Base-by-base conservation (phyloP, 92 coral and sea anemone genomes). In the Umimayanthus chanpuru region DNA sequence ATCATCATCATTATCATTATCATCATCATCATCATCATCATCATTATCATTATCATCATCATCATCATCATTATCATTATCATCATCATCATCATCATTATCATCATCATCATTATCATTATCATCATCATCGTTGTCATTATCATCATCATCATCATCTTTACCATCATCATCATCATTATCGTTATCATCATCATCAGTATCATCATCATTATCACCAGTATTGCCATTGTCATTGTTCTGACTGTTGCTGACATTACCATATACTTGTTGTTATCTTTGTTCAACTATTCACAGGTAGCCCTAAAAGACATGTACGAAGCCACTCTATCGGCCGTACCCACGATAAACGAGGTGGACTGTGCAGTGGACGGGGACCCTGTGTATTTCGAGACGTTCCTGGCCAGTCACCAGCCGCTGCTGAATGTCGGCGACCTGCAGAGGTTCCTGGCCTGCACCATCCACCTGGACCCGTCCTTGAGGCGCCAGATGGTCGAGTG, bases 311-410 rank as follows among this genome's bases (percentile, higher is more conserved):
- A 92, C 75, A 92, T 97, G 82, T 97, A 92, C 84, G 96, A 93
- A 85, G 94, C 99, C 56, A 97, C 99, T 21, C 86, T 94, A 79
- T 85, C 98, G 50, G 98, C 97, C 79, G 91, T 97, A 93, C 99
- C 99, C 2, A 95, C 93, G 3, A 90, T 93, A 55, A 97, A 92
- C 86, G 99, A 96, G 75, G 98, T 95, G 30, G 99, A 97, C 50
- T 97, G 98, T 47, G 94, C 98, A 71, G 96, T 97, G 32, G 99
- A 97, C 66, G 98, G 96, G 74, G 99, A 97, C 89, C 98, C 98
- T 32, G 95, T 94, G 89, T 97, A 97, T 87, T 97, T 97, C 78
- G 99, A 97, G 85, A 94, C 99, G 5, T 97, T 95, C 89, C 94
- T 97, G 25, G 93, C 97, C 47, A 96, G 94, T 64, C 99, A 97